Evolutionary conservation across 2,113 vertebrate genomes (phyloP).

Genomic region (Coryphaenoides rupestris): DNA sequence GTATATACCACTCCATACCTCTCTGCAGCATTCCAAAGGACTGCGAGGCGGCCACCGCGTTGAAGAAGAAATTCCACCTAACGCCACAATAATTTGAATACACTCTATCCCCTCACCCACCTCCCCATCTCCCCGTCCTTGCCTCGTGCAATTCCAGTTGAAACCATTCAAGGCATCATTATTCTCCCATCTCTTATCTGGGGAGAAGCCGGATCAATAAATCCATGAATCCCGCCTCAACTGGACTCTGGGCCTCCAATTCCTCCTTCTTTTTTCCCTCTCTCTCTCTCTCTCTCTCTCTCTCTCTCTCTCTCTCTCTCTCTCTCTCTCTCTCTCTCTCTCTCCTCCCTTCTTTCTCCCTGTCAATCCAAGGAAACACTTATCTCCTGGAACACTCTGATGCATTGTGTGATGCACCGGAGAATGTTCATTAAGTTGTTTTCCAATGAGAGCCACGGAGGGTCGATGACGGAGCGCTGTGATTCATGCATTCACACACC

Average conservation of each 20-base stretch:
- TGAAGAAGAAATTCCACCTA: too few species aligned
- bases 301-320: too few species aligned
- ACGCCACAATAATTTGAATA: too few species aligned
- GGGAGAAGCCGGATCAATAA: conserved; percentile 65
- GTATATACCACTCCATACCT: too few species aligned
- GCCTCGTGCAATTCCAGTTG: conserved; percentile 20
- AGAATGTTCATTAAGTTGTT: conserved; percentile 75
- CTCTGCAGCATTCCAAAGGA: too few species aligned
- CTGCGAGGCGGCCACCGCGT: too few species aligned
- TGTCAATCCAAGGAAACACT: conserved; percentile 64
- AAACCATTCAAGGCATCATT: conserved; percentile 55
- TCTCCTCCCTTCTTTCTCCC: conserved; percentile 40
- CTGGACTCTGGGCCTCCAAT: conserved; percentile 51
- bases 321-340: too few species aligned
- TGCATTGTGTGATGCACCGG: conserved; percentile 60
- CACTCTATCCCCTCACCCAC: too few species aligned
- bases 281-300: conserved; percentile 18
- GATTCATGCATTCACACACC: conserved; percentile 50
- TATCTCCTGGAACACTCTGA: conserved; percentile 62
- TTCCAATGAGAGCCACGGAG: conserved; percentile 57
- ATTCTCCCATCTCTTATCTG: conserved; percentile 65
- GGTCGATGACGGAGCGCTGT: conserved; percentile 58
- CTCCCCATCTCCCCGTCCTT: neutral
- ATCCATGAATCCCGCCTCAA: conserved; percentile 58
- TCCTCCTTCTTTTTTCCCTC: neutral